Evolutionary conservation across 2,113 vertebrate genomes (phyloP), one percentile per base, ranked within the genome.

Genomic region (Dasyprocta punctata): DNA sequence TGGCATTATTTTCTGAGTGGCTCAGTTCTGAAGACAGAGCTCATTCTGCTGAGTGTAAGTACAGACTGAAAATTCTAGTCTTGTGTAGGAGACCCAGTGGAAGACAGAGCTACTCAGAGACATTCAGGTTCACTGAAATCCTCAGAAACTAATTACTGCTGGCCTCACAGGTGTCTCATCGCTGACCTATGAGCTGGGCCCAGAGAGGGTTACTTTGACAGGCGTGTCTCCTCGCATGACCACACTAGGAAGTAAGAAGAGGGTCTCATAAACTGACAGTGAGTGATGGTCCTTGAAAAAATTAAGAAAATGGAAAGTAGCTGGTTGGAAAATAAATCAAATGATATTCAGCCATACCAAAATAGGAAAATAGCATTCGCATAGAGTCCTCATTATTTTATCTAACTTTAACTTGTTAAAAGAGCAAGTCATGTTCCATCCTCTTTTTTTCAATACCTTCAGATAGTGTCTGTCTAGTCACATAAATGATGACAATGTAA

Each of bases 81-180:
- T 83, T 49, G 3, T 4, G 16, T 14, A 26, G 0, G 12, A 65
- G 11, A 14, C 19, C 1, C 44, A 30, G 1, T 1, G 13, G 28
- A 58, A 86, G 24, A 67, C 13, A 94, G 24, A 89, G 4, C 47
- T 56, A 6, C 1, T 49, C 9, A 13, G 5, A 91, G 22, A 38
- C 24, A 65, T 17, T 78, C 0, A 77, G 19, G 20, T 26, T 71
- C 38, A 78, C 58, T 5, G 20, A 71, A 20, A 16, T 60, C 36
- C 24, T 88, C 9, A 3, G 28, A 33, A 49, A 49, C 13, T 3
- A 49, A 33, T 17, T 54, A 7, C 0, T 69, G 38, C 47, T 11
- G 12, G 1, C 1, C n/a, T 41, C 41, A 1, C 4, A 14, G 13
- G 44, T 3, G 8, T 7, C 2, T 89, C 4, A 33, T 20, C 4